Conservation (phyloP, 2,797 vertebrate species). For the Spondyliosoma cantharus region DNA sequence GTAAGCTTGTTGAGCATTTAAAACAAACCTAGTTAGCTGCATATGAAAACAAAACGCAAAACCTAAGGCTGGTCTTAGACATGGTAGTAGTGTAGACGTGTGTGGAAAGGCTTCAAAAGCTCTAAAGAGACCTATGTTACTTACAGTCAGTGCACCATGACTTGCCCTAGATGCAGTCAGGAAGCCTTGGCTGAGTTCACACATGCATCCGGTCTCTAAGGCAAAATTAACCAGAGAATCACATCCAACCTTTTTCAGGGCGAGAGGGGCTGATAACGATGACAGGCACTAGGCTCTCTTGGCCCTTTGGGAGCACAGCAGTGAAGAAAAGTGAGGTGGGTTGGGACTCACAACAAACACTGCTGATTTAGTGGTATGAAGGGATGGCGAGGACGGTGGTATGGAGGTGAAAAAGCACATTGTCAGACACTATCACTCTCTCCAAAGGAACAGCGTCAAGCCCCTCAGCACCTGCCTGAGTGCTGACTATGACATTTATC, state of each 20-base stretch:
- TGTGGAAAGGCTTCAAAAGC: constrained; percentile 21
- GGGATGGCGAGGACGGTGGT: constrained; percentile 36
- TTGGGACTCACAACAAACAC: constrained; percentile 50
- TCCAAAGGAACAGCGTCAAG: constrained; percentile 59
- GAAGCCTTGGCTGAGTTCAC: constrained; percentile 36
- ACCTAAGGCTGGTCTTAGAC: neutral
- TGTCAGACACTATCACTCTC: constrained; percentile 80
- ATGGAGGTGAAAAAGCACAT: constrained; percentile 69
- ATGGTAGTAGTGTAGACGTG: neutral
- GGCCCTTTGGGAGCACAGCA: constrained; percentile 47
- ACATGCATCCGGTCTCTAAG: constrained; percentile 34
- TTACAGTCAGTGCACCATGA: constrained; percentile 21
- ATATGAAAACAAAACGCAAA: neutral
- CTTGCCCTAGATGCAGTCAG: constrained; percentile 23
- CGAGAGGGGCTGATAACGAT: constrained; percentile 51
- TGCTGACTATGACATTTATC: constrained; percentile 71
- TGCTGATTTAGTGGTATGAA: constrained; percentile 62
- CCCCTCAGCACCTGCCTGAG: constrained; percentile 70
- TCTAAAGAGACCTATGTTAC: constrained; percentile 4
- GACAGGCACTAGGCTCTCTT: constrained; percentile 47
- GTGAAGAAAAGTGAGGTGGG: constrained; percentile 32
- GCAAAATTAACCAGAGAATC: constrained; percentile 56
- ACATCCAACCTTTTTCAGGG: constrained; percentile 28
- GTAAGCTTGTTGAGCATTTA: too few relatives aligned
- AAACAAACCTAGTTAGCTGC: neutral